A percentile compares a stretch with the other conserved stretches of the same genome.
phyloP scores from a whole-genome alignment of 2,888 invertebrate species.

The Eurytoma californica region DNA sequence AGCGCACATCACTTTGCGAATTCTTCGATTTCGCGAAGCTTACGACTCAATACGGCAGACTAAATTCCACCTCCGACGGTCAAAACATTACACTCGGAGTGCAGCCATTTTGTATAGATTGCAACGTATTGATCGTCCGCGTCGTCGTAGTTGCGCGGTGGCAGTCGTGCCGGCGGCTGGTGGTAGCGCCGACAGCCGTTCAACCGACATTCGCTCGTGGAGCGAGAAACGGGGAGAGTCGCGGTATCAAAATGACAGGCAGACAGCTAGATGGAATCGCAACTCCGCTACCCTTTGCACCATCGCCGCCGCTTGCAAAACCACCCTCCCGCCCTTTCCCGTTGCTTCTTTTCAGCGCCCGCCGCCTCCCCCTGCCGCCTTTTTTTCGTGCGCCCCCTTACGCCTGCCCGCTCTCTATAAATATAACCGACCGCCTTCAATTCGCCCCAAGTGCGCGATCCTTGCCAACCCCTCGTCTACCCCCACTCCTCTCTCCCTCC shows the following conservation, averaged over 20 bases:
- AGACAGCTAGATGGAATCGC: slow-evolving; percentile 76
- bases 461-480: slow-evolving; percentile 53
- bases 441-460: slow-evolving; percentile 70
- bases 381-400: slow-evolving; percentile 66
- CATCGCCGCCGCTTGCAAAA: background rate
- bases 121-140: slow-evolving; percentile 74
- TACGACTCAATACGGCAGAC: no score
- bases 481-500: background rate
- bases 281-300: slow-evolving; percentile 64
- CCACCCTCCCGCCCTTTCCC: slow-evolving; percentile 7
- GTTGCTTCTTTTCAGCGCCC: background rate
- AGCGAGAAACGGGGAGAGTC: background rate
- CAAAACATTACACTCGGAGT: slow-evolving; percentile 60
- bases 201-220: slow-evolving; percentile 26
- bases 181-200: slow-evolving; percentile 1
- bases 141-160: slow-evolving; percentile 52
- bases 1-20: no score
- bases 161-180: no score
- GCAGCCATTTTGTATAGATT: slow-evolving; percentile 75
- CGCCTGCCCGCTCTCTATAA: slow-evolving; percentile 7
- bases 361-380: slow-evolving; percentile 30
- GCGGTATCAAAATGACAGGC: slow-evolving; percentile 75
- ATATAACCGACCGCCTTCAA: slow-evolving; percentile 67
- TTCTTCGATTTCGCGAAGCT: background rate
- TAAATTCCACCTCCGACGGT: slow-evolving; percentile 10